Evolutionary conservation across 2,888 invertebrate species (phyloP).

Genomic region (Scaptomyza cyrtandrae): DNA sequence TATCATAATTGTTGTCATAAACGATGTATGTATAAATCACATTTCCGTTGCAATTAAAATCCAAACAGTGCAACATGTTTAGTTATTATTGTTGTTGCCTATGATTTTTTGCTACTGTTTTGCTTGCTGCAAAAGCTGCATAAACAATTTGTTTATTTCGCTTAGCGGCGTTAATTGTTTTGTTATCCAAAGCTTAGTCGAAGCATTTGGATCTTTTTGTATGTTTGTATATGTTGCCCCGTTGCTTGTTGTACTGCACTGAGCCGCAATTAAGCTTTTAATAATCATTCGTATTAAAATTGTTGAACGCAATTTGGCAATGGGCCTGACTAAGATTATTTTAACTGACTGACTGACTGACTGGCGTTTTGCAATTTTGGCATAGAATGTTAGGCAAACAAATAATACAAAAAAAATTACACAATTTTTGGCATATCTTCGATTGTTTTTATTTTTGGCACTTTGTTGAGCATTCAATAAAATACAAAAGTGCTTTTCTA

Average conservation of each 20-base stretch:
- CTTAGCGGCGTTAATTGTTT: constrained; percentile 66
- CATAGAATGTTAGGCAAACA: constrained; percentile 59
- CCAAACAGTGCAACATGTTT: constrained; percentile 66
- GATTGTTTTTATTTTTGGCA: constrained; percentile 15
- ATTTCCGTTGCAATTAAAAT: constrained; percentile 21
- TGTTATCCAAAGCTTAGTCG: constrained; percentile 64
- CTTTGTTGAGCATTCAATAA: too few species aligned
- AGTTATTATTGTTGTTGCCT: constrained; percentile 15
- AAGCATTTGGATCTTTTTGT: constrained; percentile 5
- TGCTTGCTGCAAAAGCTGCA: constrained; percentile 28
- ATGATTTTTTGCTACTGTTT: constrained; percentile 21
- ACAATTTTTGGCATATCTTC: constrained; percentile 31
- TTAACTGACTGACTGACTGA: constrained; percentile 1
- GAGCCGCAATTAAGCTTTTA: constrained; percentile 69
- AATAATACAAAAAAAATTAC: constrained; percentile 15
- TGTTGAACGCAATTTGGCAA: constrained; percentile 68
- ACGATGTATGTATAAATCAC: constrained; percentile 1
- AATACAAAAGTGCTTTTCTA: too few species aligned
- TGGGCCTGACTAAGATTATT: constrained; percentile 15
- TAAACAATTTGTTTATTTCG: constrained; percentile 68
- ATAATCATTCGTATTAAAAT: constrained; percentile 71
- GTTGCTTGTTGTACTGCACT: constrained; percentile 36
- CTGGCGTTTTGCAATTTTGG: constrained; percentile 65
- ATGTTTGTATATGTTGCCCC: constrained; percentile 11
- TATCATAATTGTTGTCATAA: constrained; percentile 45